Percentiles rank a stretch among this genome's conserved stretches.
phyloP scores from a whole-genome alignment of 2,797 vertebrate genomes.

The Enteromius treurensis region DNA sequence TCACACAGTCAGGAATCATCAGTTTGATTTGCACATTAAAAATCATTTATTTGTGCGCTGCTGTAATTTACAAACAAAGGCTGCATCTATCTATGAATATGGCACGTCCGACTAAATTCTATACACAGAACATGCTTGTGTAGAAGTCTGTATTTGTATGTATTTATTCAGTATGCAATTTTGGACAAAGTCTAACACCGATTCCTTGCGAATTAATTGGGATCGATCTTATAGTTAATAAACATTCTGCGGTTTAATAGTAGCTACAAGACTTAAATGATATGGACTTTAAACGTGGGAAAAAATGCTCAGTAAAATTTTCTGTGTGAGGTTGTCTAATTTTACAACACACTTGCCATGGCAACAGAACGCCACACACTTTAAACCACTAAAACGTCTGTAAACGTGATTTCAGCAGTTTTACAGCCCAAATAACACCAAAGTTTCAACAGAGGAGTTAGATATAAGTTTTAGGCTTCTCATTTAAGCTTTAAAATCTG shows the following conservation, averaged over 20 bases:
- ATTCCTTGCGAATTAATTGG: not conserved
- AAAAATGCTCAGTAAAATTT: not conserved
- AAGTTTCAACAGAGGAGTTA: not conserved
- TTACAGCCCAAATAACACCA: not conserved
- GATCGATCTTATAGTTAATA: not conserved
- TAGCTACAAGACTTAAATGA: not conserved
- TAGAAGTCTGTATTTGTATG: no score
- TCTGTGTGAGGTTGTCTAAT: not conserved
- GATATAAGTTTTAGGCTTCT: not conserved
- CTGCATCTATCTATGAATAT: not conserved
- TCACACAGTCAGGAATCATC: not conserved
- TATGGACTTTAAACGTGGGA: not conserved
- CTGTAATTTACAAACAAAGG: conserved; percentile 10
- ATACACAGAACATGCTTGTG: no score
- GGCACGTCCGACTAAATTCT: not conserved
- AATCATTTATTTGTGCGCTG: not conserved
- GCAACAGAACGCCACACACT: not conserved
- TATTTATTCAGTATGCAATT: no score
- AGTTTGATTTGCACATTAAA: not conserved
- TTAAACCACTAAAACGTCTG: not conserved
- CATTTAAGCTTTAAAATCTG: not conserved
- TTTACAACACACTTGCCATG: not conserved
- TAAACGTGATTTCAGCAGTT: not conserved
- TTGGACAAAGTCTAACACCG: not conserved
- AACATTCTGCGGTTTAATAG: not conserved